These are phyloP conservation scores for Saturnia japonica DNA, from an alignment of 2,888 invertebrate genomes.

Conservation along the genomic window DNA sequence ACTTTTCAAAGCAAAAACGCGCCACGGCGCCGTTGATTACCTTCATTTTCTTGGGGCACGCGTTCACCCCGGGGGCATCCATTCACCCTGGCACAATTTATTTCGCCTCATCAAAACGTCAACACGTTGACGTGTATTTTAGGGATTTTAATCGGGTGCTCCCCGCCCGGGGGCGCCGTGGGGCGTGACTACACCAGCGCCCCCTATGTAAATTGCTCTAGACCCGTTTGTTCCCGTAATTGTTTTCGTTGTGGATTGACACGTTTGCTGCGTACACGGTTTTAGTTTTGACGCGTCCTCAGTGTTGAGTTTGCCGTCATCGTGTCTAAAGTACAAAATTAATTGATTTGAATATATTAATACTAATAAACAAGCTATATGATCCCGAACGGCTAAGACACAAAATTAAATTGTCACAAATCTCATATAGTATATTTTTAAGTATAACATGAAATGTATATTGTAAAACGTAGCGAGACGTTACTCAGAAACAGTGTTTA, in stretches of 20 bases:
- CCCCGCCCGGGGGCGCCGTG: conserved; percentile 24
- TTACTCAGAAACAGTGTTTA: no score
- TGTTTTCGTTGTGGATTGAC: conserved; percentile 74
- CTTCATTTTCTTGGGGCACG: conserved; percentile 77
- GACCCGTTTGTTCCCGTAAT: conserved; percentile 61
- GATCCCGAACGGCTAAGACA: background rate
- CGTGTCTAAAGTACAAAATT: conserved; percentile 2
- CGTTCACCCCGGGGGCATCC: conserved; percentile 51
- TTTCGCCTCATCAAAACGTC: conserved; percentile 80
- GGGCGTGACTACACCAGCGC: conserved; percentile 22
- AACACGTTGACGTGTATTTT: conserved; percentile 80
- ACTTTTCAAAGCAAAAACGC: conserved; percentile 44
- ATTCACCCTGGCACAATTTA: conserved; percentile 53
- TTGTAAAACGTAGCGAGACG: no score
- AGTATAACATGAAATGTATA: no score
- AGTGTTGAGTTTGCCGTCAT: conserved; percentile 26
- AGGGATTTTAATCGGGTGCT: conserved; percentile 72
- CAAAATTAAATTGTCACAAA: background rate
- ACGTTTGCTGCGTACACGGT: conserved; percentile 47
- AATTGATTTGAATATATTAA: background rate
- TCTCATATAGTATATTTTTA: background rate
- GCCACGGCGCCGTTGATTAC: conserved; percentile 55
- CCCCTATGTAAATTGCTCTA: conserved; percentile 67
- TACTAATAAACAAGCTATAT: background rate
- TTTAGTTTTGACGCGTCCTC: conserved; percentile 54